phyloP scores from a whole-genome alignment of 2,888 invertebrate species.

The Ommatoiulus sabulosus region DNA sequence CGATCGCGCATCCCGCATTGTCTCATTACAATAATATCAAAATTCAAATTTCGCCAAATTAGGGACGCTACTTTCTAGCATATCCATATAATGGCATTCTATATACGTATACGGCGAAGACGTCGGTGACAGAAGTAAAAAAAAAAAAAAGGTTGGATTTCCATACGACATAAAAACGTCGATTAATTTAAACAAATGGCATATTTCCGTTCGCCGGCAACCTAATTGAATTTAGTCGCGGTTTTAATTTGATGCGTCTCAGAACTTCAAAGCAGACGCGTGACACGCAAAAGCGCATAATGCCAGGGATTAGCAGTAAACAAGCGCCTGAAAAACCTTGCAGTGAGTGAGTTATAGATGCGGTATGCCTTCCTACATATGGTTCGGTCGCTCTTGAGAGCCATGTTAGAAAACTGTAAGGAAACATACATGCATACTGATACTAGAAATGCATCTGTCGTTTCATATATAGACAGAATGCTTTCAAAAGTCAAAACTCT shows the following conservation, averaged over 20 bases:
- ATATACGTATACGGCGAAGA: no score
- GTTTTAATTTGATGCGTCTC: conserved; percentile 8
- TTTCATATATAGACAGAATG: no score
- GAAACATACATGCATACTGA: no score
- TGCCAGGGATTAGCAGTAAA: not conserved
- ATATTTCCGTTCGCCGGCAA: conserved; percentile 28
- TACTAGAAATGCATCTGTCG: no score
- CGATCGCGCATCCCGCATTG: not conserved
- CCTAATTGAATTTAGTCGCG: conserved; percentile 14
- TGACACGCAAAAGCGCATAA: not conserved
- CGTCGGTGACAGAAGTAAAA: not conserved
- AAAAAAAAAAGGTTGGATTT: not conserved
- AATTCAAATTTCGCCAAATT: not conserved
- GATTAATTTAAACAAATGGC: conserved; percentile 43
- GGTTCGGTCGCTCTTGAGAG: no score
- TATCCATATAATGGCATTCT: not conserved
- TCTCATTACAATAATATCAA: conserved; percentile 24
- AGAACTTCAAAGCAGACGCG: not conserved
- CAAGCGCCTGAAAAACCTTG: not conserved
- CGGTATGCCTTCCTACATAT: no score
- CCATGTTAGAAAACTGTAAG: no score
- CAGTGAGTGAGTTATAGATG: no score
- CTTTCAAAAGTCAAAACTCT: no score
- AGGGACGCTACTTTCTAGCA: not conserved
- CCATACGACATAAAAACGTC: not conserved